Evolutionary conservation across 2,888 invertebrate genomes (phyloP).

Genomic region (Ennomos fuscantarius): DNA sequence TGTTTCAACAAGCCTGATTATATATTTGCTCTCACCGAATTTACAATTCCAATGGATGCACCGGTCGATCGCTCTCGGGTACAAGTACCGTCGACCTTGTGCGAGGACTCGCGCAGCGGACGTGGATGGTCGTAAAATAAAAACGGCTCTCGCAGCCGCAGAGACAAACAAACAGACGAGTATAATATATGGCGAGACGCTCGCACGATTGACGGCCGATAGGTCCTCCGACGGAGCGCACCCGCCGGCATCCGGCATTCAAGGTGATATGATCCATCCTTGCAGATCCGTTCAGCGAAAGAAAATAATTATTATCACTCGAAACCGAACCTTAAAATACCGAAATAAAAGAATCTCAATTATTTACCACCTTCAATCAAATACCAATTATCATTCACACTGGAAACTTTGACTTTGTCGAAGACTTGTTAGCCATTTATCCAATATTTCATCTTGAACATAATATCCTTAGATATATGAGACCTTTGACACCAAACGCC

Average conservation of each 20-base stretch:
- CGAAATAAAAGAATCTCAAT: conserved; percentile 4
- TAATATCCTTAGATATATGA: conserved; percentile 23
- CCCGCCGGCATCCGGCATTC: conserved; percentile 78
- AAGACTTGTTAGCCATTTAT: conserved; percentile 12
- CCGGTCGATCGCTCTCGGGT: conserved; percentile 48
- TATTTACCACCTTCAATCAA: conserved; percentile 6
- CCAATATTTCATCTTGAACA: conserved; percentile 29
- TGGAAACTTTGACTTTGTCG: neutral
- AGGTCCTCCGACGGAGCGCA: conserved; percentile 72
- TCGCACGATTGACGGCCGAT: conserved; percentile 81
- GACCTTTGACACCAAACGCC: conserved; percentile 51
- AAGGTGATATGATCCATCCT: conserved; percentile 81
- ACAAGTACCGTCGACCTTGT: conserved; percentile 71
- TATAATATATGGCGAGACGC: conserved; percentile 76
- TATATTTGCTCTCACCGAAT: conserved; percentile 28
- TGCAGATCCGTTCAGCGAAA: conserved; percentile 68
- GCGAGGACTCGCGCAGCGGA: conserved; percentile 72
- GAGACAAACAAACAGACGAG: conserved; percentile 73
- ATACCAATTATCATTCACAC: conserved; percentile 5
- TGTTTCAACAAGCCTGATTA: conserved; percentile 16
- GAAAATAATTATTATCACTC: conserved; percentile 28
- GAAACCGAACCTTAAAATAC: neutral
- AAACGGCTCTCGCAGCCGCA: conserved; percentile 69
- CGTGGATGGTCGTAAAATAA: conserved; percentile 79
- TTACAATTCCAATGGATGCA: conserved; percentile 53